phyloP scores from a whole-genome alignment of 2,888 invertebrate genomes.

The Folsomia candida region DNA sequence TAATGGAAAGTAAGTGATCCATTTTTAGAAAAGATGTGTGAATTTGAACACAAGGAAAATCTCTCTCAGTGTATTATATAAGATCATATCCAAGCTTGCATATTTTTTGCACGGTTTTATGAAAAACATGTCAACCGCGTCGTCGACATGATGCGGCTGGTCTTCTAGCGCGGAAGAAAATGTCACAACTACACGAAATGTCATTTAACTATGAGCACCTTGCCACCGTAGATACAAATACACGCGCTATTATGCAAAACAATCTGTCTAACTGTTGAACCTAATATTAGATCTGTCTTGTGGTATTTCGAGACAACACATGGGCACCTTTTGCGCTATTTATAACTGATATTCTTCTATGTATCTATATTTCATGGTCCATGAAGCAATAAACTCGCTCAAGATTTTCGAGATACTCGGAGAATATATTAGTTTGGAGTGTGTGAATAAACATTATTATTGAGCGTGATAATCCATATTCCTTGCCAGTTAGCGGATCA shows the following conservation, averaged over 20 bases:
- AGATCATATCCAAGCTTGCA: too few species aligned
- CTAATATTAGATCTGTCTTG: not conserved
- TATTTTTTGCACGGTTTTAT: too few species aligned
- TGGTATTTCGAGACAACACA: not conserved
- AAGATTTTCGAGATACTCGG: not conserved
- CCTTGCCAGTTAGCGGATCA: too few species aligned
- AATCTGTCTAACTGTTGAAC: too few species aligned
- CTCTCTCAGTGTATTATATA: too few species aligned
- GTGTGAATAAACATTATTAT: not conserved
- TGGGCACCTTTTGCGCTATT: not conserved
- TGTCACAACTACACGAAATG: not conserved
- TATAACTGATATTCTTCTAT: not conserved
- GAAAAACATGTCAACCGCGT: not conserved
- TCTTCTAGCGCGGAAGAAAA: too few species aligned
- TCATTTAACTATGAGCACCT: not conserved
- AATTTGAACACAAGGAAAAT: too few species aligned
- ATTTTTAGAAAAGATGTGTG: too few species aligned
- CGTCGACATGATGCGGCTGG: not conserved
- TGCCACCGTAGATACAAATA: not conserved
- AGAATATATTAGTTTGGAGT: not conserved
- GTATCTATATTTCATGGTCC: not conserved
- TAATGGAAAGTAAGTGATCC: not conserved
- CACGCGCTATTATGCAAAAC: too few species aligned
- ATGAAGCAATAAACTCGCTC: not conserved
- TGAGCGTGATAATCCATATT: not conserved